A percentile compares a stretch with the other conserved stretches of the same genome.
Evolutionary conservation across 2,797 vertebrate species (phyloP).

Genomic region (Scleropages formosus): DNA sequence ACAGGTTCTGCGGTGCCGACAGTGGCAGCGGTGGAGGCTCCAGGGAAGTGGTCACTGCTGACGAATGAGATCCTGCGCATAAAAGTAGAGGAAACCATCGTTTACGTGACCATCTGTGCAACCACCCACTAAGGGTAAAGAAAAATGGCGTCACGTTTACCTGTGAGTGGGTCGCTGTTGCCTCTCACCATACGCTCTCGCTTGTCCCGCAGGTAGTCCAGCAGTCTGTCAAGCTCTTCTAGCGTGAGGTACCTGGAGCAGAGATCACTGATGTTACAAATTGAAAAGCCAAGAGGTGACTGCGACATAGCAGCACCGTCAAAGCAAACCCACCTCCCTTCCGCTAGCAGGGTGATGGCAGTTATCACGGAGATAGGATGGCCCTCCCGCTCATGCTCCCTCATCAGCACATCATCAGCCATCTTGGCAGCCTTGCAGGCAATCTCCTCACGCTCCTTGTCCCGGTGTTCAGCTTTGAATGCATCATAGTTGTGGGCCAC

Average conservation of each 20-base stretch:
- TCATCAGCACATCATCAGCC: constrained; percentile 88
- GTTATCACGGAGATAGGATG: constrained; percentile 84
- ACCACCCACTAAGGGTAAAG: too few relatives aligned
- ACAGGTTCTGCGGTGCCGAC: constrained; percentile 33
- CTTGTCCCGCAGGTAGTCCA: constrained; percentile 86
- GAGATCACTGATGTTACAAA: background rate
- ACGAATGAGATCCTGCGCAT: constrained; percentile 42
- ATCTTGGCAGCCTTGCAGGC: constrained; percentile 94
- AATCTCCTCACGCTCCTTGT: constrained; percentile 92
- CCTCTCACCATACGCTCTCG: constrained; percentile 78
- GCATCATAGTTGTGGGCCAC: constrained; percentile 90
- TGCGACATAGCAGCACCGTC: background rate
- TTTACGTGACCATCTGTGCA: background rate
- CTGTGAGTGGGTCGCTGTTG: constrained; percentile 69
- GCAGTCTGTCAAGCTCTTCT: constrained; percentile 86
- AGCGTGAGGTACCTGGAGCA: constrained; percentile 79
- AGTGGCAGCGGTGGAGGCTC: constrained; percentile 46
- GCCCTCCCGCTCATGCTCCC: constrained; percentile 81
- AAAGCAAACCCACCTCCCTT: constrained; percentile 65
- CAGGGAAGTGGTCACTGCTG: constrained; percentile 41
- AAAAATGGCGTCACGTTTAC: constrained; percentile 56
- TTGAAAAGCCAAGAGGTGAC: background rate
- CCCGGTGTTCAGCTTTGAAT: constrained; percentile 86
- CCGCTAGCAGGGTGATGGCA: constrained; percentile 82
- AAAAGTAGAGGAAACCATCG: background rate